These are phyloP conservation scores for Planiliza haematocheilus DNA, from an alignment of 2,113 vertebrate genomes.

Conservation along the genomic window DNA sequence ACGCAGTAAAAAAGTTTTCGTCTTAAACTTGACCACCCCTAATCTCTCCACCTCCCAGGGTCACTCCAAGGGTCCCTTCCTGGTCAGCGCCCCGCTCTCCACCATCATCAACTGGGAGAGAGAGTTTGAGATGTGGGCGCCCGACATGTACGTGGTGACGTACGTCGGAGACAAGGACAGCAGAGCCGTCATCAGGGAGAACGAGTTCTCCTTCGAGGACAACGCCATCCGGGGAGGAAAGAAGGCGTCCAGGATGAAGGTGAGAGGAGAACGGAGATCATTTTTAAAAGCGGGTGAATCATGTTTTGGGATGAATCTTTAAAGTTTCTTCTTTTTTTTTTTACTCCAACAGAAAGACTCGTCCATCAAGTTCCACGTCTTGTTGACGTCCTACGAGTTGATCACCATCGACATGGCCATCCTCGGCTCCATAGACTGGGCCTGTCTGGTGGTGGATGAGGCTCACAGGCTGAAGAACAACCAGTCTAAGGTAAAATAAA, in stretches of 20 bases:
- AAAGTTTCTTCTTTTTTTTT: not conserved
- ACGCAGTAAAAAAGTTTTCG: too few species aligned
- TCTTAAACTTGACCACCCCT: too few species aligned
- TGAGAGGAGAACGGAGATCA: conserved; percentile 48
- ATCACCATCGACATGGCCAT: conserved; percentile 99
- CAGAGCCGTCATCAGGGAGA: conserved; percentile 95
- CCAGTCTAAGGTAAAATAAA: conserved; percentile 90
- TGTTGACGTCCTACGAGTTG: conserved; percentile 96
- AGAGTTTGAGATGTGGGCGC: conserved; percentile 99
- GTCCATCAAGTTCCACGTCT: conserved; percentile 95
- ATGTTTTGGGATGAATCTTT: too few species aligned
- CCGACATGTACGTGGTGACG: conserved; percentile 98
- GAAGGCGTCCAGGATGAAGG: conserved; percentile 98
- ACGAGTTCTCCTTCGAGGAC: conserved; percentile 98
- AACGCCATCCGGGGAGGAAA: conserved; percentile 97
- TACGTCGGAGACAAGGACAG: conserved; percentile 97
- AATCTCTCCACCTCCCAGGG: conserved; percentile 82
- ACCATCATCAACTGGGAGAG: conserved; percentile 99
- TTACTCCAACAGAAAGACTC: conserved; percentile 91
- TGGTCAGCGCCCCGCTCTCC: conserved; percentile 96
- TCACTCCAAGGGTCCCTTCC: conserved; percentile 97
- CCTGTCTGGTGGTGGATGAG: conserved; percentile 97
- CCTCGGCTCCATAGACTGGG: conserved; percentile 97
- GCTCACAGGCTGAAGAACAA: conserved; percentile 98
- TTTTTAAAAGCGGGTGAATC: accelerated